Evolutionary conservation across 2,797 vertebrate species (phyloP).

Genomic region (Pygocentrus nattereri): DNA sequence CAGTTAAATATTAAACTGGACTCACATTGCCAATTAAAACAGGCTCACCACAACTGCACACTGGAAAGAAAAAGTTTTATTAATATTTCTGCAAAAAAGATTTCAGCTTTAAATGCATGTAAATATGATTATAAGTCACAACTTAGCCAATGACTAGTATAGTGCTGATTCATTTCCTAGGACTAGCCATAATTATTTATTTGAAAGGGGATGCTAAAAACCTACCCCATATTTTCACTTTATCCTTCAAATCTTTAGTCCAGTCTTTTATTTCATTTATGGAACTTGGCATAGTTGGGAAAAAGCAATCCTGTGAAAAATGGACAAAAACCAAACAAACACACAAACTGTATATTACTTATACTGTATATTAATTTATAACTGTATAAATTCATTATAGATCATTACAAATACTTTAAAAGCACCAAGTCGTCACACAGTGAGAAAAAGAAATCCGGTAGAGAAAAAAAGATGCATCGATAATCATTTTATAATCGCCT

Average conservation of each 20-base stretch:
- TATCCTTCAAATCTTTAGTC: neutral
- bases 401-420: too few species aligned
- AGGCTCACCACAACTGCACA: constrained; percentile 41
- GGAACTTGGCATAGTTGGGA: constrained; percentile 52
- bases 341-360: neutral
- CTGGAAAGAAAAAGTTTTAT: constrained; percentile 27
- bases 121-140: too few species aligned
- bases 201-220: neutral
- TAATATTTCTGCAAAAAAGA: neutral
- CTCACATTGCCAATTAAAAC: constrained; percentile 48
- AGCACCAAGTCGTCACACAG: too few species aligned
- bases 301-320: constrained; percentile 36
- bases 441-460: too few species aligned
- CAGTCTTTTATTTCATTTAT: constrained; percentile 11
- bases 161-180: too few species aligned
- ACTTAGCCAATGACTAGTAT: too few species aligned
- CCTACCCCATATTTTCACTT: constrained; percentile 44
- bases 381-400: too few species aligned
- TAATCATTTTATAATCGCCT: too few species aligned
- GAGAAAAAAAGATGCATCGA: too few species aligned
- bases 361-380: too few species aligned
- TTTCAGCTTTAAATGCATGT: neutral
- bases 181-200: neutral
- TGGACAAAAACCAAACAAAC: neutral
- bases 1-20: neutral